A percentile compares a stretch with the other conserved stretches of the same genome.
phyloP scores from a whole-genome alignment of 2,888 invertebrate species.

The Eilema griseolum region DNA sequence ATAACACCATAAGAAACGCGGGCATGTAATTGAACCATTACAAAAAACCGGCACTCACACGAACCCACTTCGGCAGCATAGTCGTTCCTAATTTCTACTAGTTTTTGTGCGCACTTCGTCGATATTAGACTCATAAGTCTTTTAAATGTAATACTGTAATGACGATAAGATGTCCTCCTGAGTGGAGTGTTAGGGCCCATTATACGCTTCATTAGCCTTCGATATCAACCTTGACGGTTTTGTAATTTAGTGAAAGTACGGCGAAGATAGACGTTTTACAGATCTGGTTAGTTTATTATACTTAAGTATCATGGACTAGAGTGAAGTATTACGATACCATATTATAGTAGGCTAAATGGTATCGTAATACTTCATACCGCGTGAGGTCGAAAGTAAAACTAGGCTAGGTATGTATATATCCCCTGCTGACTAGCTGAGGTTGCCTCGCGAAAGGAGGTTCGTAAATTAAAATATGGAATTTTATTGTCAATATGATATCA shows the following conservation, averaged over 20 bases:
- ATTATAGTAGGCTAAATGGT: too few relatives aligned
- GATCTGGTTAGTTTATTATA: not conserved
- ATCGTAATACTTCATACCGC: too few relatives aligned
- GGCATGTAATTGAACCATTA: not conserved
- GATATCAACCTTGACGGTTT: not conserved
- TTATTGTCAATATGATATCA: too few relatives aligned
- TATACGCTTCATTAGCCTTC: not conserved
- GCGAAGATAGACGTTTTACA: not conserved
- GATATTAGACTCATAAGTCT: conserved; percentile 2
- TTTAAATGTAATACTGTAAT: not conserved
- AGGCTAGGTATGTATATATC: too few relatives aligned
- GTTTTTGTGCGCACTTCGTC: not conserved
- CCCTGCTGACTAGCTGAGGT: too few relatives aligned
- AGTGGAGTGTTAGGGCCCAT: not conserved
- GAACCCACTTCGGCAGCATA: not conserved
- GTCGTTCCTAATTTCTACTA: conserved; percentile 1
- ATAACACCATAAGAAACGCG: conserved; percentile 9
- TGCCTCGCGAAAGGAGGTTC: too few relatives aligned
- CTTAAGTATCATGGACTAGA: not conserved
- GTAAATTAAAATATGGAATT: too few relatives aligned
- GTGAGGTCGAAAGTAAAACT: too few relatives aligned
- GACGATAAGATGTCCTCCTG: not conserved
- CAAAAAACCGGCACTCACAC: conserved; percentile 2
- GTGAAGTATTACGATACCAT: too few relatives aligned
- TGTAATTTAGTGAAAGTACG: not conserved